Evolutionary conservation across 2,888 invertebrate species (phyloP), one percentile per base, ranked within the genome.

Genomic region (Drosophila anomalata): DNA sequence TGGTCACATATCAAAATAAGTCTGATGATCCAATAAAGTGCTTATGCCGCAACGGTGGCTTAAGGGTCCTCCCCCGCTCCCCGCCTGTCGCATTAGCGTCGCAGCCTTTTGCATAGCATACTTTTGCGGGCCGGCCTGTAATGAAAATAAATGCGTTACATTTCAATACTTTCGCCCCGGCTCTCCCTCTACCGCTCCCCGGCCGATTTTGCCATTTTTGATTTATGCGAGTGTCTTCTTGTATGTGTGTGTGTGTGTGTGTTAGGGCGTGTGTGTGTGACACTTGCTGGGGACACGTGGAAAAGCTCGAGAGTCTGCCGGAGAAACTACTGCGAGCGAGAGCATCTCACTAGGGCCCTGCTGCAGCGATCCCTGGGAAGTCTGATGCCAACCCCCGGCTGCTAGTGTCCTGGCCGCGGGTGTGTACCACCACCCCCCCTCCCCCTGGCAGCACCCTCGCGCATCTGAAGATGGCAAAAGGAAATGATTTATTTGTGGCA

Each of bases 401-500:
- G 22, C 24, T 57, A 60, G 14, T 29, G n/a, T 2, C 6, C 1
- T 29, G 3, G 3, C 60, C 36, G 8, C 8, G 2, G 1, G 12
- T 56, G 29, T 57, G 22, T 8, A 0, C 20, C 41, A 39, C 24
- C 84, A 76, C 81, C n/a, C n/a, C 6, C 69, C 33, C 14, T 29
- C 55, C 31, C 41, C 50, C 61, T 17, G 17, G 17, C 12, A 55
- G 26, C 51, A 48, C 59, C 61, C 65, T 26, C 55, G 20, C 59
- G 29, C 48, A 55, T 69, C 56, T 47, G 58, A 77, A 76, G 79
- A 79, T 78, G 78, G 73, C 83, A 83, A 85, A 88, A 86, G 84
- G 81, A 90, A 89, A 90, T 89, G 90, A 89, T 89, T 89, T 89
- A 90, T 89, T 89, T 89, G 90, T 87, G 79, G 86, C 78, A 66